Base-by-base conservation (phyloP, 2,888 invertebrate species). In the Salticus scenicus region DNA sequence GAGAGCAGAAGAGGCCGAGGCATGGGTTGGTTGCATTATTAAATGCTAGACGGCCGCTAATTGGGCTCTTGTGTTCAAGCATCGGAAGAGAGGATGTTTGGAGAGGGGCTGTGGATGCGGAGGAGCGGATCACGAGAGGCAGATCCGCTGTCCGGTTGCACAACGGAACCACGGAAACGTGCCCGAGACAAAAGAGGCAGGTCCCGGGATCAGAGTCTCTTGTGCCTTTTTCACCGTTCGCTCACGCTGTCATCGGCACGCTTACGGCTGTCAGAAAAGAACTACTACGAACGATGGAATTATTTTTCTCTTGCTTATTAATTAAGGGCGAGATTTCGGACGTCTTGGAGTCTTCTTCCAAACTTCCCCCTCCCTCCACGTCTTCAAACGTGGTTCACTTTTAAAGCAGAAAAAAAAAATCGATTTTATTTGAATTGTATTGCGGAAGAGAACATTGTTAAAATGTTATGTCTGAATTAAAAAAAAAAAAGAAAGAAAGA, bases 121-220 rank as follows among this genome's bases (percentile, higher is more conserved):
- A 76, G 70, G 82, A 76, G 82, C 31, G 31, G 41, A 37, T 66
- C 37, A 66, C 72, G 67, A 69, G 76, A 69, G 64, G 27, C 28
- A 28, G 64, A 64, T 51, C 71, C 79, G 42, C 79, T 64, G 70
- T 75, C 75, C 75, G 81, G 69, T 57, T 28, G 27, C 41, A 82
- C 81, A 82, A 82, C 81, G 47, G 75, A 82, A 47, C 75, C 81
- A 82, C 70, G 76, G 76, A 76, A 66, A 83, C 82, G 82, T 83
- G 82, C 82, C 51, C 66, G 63, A 83, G 71, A 83, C 82, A 83
- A 83, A 83, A 83, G 76, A 28, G 57, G 30, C 42, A 57, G 12
- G 33, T 10, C 57, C 37, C 33, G 69, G 27, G 24, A 74, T 74
- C 51, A 41, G 24, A 17, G 57, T 57, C 57, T 57, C 57, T 57